Evolutionary conservation across 2,888 invertebrate species (phyloP).

Genomic region (Unio pictorum): DNA sequence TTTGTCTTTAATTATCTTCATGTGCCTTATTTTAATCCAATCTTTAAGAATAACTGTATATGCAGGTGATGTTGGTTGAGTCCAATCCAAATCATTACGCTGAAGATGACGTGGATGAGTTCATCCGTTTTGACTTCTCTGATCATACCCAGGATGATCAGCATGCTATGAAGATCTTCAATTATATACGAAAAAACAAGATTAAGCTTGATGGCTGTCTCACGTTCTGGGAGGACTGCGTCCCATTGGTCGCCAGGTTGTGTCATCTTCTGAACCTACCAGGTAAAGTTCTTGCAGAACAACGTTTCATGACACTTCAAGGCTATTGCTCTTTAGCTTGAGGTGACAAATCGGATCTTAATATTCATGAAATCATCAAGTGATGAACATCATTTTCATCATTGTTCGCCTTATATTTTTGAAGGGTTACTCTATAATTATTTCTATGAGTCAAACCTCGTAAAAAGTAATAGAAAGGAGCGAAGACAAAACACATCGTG

Average conservation of each 20-base stretch:
- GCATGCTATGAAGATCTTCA: conserved; percentile 37
- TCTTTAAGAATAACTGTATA: neutral
- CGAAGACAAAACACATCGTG: no score
- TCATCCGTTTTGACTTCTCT: conserved; percentile 38
- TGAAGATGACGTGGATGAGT: conserved; percentile 17
- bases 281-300: conserved; percentile 5
- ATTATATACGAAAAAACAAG: conserved; percentile 17
- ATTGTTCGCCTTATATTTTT: no score
- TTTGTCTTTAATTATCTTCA: no score
- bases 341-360: no score
- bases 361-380: no score
- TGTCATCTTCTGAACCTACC: conserved; percentile 22
- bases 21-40: no score
- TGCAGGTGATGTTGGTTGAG: conserved; percentile 47
- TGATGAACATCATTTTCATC: no score
- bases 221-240: conserved; percentile 24
- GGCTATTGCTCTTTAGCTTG: no score
- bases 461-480: no score
- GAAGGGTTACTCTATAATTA: no score
- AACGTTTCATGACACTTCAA: no score
- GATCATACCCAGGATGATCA: conserved; percentile 38
- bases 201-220: conserved; percentile 42
- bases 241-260: conserved; percentile 39
- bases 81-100: conserved; percentile 4
- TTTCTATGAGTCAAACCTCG: no score